A percentile compares a stretch with the other conserved stretches of the same genome.
phyloP scores from a whole-genome alignment of 2,113 vertebrate species.

The Neodontobutis hainanensis region DNA sequence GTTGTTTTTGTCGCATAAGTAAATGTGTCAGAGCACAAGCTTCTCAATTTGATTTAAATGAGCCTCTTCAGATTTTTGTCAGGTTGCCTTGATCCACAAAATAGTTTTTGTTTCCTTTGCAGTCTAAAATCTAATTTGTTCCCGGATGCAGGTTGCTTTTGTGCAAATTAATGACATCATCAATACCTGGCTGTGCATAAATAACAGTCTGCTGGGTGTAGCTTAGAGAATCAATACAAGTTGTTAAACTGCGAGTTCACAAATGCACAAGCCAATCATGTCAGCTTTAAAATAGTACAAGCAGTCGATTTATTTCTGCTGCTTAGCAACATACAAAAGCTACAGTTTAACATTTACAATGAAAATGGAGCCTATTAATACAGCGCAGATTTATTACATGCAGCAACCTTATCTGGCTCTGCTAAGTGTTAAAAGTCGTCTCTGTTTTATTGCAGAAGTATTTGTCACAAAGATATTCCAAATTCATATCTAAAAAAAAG shows the following conservation, averaged over 20 bases:
- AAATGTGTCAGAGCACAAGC: neutral
- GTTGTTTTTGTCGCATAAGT: neutral
- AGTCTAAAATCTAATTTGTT: constrained; percentile 45
- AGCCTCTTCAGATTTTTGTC: constrained; percentile 22
- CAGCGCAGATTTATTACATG: constrained; percentile 12
- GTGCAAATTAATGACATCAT: constrained; percentile 54
- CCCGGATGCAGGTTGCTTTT: constrained; percentile 24
- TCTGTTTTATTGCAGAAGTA: constrained; percentile 7
- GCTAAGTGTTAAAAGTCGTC: neutral
- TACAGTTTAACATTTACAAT: constrained; percentile 4
- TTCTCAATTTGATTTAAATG: constrained; percentile 9
- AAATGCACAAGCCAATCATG: constrained; percentile 27
- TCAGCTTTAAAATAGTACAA: constrained; percentile 27
- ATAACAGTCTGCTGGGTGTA: constrained; percentile 34
- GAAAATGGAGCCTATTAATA: constrained; percentile 15
- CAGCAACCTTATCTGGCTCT: neutral
- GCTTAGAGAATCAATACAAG: constrained; percentile 30
- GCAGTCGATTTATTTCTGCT: constrained; percentile 28
- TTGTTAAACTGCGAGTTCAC: constrained; percentile 41
- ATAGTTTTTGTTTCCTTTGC: constrained; percentile 22
- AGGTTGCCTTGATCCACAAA: constrained; percentile 26
- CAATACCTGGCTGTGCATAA: constrained; percentile 52
- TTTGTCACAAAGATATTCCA: neutral
- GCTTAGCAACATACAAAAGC: constrained; percentile 11
- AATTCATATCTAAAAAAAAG: constrained; percentile 10